phyloP scores from a whole-genome alignment of 2,113 vertebrate genomes.

The Phrynosoma platyrhinos region DNA sequence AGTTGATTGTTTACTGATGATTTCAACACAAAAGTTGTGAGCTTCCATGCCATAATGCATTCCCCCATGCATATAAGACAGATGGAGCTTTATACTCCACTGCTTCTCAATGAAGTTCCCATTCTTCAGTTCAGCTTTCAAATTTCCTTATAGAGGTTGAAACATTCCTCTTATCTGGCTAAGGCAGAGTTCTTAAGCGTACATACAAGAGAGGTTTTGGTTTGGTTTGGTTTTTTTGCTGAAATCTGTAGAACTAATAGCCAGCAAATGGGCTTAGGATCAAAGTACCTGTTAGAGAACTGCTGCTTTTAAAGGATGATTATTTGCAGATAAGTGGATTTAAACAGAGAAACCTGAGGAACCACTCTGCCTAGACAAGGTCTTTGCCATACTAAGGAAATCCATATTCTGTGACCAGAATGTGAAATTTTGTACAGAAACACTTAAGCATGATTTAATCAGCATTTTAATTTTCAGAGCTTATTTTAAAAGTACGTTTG shows the following conservation, averaged over 20 bases:
- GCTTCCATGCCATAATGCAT: no score
- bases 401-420: no score
- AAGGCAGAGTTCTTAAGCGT: neutral
- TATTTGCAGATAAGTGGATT: neutral
- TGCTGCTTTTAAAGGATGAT: neutral
- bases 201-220: neutral
- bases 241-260: neutral
- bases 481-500: neutral
- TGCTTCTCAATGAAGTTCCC: no score
- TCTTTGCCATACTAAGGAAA: no score
- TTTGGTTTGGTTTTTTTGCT: neutral
- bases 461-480: neutral
- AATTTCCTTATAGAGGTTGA: neutral
- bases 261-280: neutral
- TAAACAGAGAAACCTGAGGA: neutral
- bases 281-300: neutral
- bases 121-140: neutral
- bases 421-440: neutral
- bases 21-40: no score
- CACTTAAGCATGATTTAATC: neutral
- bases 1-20: no score
- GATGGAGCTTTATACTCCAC: no score
- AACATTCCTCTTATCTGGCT: neutral
- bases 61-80: no score
- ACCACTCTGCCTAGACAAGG: no score